phyloP scores from a whole-genome alignment of 2,888 invertebrate genomes.

The Caenorhabditis sp. region DNA sequence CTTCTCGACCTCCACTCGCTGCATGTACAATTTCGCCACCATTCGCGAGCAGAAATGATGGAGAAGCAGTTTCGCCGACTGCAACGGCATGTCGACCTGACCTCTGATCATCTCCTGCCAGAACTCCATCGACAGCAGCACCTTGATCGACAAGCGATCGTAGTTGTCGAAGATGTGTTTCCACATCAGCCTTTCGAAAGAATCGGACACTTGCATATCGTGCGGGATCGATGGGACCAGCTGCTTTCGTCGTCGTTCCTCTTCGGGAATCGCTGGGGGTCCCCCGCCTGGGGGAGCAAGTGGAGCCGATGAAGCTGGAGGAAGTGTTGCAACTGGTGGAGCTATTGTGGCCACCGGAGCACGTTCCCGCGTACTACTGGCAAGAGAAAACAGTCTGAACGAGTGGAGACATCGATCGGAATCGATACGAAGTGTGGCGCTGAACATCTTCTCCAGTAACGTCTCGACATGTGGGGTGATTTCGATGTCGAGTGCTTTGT shows the following conservation, averaged over 20 bases:
- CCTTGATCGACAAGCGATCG: not conserved
- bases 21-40: constrained; percentile 22
- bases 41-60: constrained; percentile 12
- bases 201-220: constrained; percentile 1
- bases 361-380: no score
- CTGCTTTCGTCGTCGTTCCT: not conserved
- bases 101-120: constrained; percentile 12
- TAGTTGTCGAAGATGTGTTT: constrained; percentile 9
- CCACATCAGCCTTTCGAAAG: constrained; percentile 26
- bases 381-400: not conserved
- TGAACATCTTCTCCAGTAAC: constrained; percentile 29
- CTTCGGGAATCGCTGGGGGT: not conserved
- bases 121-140: constrained; percentile 11
- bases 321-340: no score
- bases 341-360: no score
- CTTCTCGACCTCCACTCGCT: not conserved
- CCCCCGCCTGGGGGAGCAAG: no score
- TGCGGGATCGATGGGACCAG: not conserved
- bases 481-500: constrained; percentile 14
- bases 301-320: no score
- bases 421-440: constrained; percentile 25
- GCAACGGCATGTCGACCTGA: not conserved
- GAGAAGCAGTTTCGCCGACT: constrained; percentile 2
- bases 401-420: not conserved
- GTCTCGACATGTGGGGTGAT: constrained; percentile 28